Base-by-base conservation (phyloP, 2,113 vertebrate species). In the Saguinus imperator region DNA sequence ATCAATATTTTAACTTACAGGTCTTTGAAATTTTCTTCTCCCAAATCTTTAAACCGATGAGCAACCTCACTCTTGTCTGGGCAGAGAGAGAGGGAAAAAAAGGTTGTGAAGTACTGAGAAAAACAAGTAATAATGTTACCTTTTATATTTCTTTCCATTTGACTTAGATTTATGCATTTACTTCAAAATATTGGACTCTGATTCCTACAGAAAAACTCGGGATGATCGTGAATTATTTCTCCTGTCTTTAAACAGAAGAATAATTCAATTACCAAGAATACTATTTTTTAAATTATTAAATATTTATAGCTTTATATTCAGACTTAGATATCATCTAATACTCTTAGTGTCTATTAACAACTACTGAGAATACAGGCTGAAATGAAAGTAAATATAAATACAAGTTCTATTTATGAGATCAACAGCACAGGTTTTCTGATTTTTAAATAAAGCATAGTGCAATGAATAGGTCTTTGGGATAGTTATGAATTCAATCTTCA, bases 11-110 rank as follows among this genome's bases (percentile, higher is more conserved):
- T 94, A 48, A 98, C 99, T 99, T 98, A 99, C 98, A 98, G 90
- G 61, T 27, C 98, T 96, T 96, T 98, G 83, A 99, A 98, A 21
- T 88, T 1, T 13, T 94, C 61, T 87, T 98, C 98, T 84, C 98
- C 97, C 95, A 98, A 57, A 66, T 97, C 96, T 0, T 96, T 96
- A 90, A 43, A 98, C 57, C 98, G 98, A 64, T 97, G 98, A 94
- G 97, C 98, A 57, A 99, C 94, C 0, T 98, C 97, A 58, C 98
- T 98, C 85, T 98, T 97, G 1, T 98, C 99, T 99, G 72, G 52
- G 57, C 1, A 18, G 1, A 20, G 72, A 6, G 6, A 68, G 18
- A 83, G 43, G 43, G 61, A 43, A 37, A 55, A 80, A 61, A 81
- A 23, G 27, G 72, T 37, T 81, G 20, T 77, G 35, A 68, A 64